These are phyloP conservation scores for Notechis scutatus DNA, from an alignment of 2,113 vertebrate genomes.

Conservation along the genomic window DNA sequence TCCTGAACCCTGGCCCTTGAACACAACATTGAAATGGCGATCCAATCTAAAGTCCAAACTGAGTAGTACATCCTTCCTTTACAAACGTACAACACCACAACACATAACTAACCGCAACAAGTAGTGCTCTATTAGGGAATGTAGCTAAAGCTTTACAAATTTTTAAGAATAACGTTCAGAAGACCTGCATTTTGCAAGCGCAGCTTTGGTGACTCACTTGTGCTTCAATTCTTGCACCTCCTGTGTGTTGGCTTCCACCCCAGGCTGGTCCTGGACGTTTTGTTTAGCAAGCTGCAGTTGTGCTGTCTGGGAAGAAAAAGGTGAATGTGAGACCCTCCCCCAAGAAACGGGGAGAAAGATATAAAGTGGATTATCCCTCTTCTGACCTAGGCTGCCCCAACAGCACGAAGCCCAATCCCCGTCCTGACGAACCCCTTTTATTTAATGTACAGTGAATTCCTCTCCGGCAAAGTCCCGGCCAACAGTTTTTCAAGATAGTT, in stretches of 20 bases:
- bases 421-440: no score
- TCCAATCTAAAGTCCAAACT: neutral
- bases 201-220: slow-evolving; percentile 68
- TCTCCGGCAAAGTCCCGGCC: no score
- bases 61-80: neutral
- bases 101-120: neutral
- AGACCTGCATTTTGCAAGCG: neutral
- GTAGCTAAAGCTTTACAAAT: neutral
- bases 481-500: no score
- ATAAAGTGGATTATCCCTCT: neutral
- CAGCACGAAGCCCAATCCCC: no score
- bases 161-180: neutral
- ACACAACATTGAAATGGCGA: neutral
- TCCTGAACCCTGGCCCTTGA: neutral
- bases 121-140: neutral
- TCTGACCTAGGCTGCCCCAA: no score
- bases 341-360: neutral
- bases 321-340: neutral
- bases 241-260: slow-evolving; percentile 72
- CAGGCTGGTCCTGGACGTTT: slow-evolving; percentile 79
- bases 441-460: no score
- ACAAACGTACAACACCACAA: neutral
- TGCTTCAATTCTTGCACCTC: slow-evolving; percentile 80
- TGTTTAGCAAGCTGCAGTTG: slow-evolving; percentile 85
- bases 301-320: slow-evolving; percentile 70